Evolutionary conservation across 2,113 vertebrate genomes (phyloP).

Genomic region (Micronycteris hirsuta): DNA sequence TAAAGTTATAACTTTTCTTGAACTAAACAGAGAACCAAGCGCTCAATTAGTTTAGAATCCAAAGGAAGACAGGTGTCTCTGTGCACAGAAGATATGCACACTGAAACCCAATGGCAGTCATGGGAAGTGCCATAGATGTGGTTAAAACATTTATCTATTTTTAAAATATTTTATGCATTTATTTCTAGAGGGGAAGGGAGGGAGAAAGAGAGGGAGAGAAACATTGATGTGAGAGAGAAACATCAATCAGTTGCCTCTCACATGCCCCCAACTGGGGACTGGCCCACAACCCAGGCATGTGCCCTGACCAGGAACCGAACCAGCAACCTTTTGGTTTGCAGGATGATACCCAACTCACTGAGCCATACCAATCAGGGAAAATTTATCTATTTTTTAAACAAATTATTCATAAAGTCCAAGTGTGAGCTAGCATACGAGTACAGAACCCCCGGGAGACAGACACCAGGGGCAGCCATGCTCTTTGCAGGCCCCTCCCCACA

Average conservation of each 20-base stretch:
- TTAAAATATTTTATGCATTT: too few relatives aligned
- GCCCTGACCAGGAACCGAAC: too few relatives aligned
- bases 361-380: too few relatives aligned
- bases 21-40: neutral
- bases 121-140: too few relatives aligned
- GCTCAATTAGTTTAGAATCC: neutral
- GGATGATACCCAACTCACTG: too few relatives aligned
- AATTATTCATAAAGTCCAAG: neutral
- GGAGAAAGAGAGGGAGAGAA: too few relatives aligned
- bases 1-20: neutral
- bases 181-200: too few relatives aligned
- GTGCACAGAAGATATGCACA: rapidly evolving
- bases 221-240: too few relatives aligned
- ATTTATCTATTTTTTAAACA: neutral
- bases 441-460: neutral
- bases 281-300: too few relatives aligned
- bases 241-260: too few relatives aligned
- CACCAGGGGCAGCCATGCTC: neutral
- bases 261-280: too few relatives aligned
- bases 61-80: neutral
- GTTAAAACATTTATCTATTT: neutral
- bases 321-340: too few relatives aligned
- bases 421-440: neutral
- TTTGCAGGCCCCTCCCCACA: neutral
- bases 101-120: neutral